These are phyloP conservation scores for Parotocinclus haroldoi DNA, from an alignment of 2,797 vertebrate species.

Conservation along the genomic window DNA sequence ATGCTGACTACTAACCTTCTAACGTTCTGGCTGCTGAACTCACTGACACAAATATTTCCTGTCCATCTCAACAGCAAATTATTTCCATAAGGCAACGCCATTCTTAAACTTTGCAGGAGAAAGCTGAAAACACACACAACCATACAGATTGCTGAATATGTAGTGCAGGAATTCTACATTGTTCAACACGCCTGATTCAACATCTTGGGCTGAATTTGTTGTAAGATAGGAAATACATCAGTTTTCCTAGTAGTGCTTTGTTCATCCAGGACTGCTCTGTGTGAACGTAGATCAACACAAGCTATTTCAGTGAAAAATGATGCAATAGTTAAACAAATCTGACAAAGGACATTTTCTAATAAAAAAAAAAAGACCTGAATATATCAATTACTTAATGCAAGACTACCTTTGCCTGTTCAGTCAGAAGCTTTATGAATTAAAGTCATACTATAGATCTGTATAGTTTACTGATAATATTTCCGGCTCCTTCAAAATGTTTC, in stretches of 20 bases:
- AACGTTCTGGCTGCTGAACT: background rate
- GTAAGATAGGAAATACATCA: no score
- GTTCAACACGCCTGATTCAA: no score
- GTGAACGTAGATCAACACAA: background rate
- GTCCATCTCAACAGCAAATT: background rate
- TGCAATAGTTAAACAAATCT: background rate
- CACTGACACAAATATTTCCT: background rate
- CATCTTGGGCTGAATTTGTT: no score
- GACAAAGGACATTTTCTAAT: constrained; percentile 32
- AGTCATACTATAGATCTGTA: background rate
- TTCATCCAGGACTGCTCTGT: no score
- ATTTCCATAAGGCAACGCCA: constrained; percentile 24
- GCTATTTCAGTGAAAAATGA: no score
- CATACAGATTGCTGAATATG: background rate
- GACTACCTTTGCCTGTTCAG: background rate
- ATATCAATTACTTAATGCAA: constrained; percentile 18
- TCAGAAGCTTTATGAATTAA: constrained; percentile 5
- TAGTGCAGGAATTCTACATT: no score
- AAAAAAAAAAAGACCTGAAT: background rate
- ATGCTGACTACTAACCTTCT: no score
- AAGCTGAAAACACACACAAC: background rate
- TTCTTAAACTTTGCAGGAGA: constrained; percentile 15
- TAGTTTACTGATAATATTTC: no score
- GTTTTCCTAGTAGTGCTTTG: no score
- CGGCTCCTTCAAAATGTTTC: background rate